Conservation (phyloP, 2,797 vertebrate genomes). For the Pangasius djambal region DNA sequence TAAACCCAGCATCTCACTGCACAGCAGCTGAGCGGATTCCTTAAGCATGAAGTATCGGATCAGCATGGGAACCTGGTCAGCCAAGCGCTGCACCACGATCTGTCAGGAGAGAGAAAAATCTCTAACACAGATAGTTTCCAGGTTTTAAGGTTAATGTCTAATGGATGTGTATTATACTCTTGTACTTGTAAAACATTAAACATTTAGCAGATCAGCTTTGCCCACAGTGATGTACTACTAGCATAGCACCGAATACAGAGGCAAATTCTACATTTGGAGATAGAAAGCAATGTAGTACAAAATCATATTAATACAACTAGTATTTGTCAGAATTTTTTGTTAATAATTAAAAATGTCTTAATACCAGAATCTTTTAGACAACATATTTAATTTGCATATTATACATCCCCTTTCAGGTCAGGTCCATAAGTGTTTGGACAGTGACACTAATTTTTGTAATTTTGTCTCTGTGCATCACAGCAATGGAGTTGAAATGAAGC, state of each 20-base stretch:
- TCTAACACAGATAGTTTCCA: background rate
- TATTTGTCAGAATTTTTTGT: background rate
- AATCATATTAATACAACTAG: background rate
- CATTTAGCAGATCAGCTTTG: background rate
- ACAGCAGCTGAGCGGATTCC: constrained; percentile 60
- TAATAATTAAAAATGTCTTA: background rate
- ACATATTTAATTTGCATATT: background rate
- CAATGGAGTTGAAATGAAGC: no score
- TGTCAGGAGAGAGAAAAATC: constrained; percentile 45
- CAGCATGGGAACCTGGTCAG: constrained; percentile 75
- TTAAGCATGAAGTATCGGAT: constrained; percentile 71
- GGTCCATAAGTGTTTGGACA: no score
- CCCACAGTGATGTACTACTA: background rate
- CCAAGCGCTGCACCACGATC: constrained; percentile 68
- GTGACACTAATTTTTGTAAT: no score
- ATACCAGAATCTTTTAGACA: background rate
- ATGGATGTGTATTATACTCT: constrained; percentile 56
- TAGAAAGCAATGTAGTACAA: background rate
- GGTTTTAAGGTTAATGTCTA: background rate
- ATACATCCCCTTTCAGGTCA: no score
- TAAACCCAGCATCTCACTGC: constrained; percentile 69
- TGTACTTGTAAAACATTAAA: background rate
- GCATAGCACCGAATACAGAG: background rate
- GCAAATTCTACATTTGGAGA: background rate
- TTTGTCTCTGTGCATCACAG: no score